Conservation (phyloP, 2,113 vertebrate genomes). For the Etheostoma spectabile region DNA sequence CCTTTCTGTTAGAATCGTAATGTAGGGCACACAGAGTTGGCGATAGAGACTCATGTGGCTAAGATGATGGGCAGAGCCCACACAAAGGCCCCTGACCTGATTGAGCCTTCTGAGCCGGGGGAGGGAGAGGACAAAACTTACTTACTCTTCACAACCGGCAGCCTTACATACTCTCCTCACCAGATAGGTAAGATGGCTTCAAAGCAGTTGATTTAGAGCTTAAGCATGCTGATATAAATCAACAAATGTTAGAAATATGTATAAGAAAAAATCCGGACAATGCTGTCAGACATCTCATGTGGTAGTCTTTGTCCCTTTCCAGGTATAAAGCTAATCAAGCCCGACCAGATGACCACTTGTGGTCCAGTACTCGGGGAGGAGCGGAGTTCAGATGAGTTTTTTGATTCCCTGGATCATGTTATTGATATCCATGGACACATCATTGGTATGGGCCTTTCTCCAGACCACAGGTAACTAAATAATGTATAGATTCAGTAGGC, state of each 20-base stretch:
- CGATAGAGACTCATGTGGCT: slow-evolving; percentile 90
- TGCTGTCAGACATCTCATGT: background rate
- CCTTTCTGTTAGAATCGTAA: slow-evolving; percentile 54
- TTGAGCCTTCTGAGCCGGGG: slow-evolving; percentile 56
- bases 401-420: slow-evolving; percentile 95
- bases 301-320: background rate
- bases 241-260: background rate
- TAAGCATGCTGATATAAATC: background rate
- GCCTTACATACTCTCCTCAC: slow-evolving; percentile 97
- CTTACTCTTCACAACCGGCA: slow-evolving; percentile 96
- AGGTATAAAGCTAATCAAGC: slow-evolving; percentile 96
- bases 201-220: background rate
- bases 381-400: slow-evolving; percentile 92
- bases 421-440: slow-evolving; percentile 97
- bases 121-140: slow-evolving; percentile 88
- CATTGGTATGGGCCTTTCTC: slow-evolving; percentile 97
- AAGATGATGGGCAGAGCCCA: slow-evolving; percentile 86
- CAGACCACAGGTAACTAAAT: slow-evolving; percentile 91
- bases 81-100: slow-evolving; percentile 86
- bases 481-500: background rate
- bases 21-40: slow-evolving; percentile 75
- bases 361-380: slow-evolving; percentile 94
- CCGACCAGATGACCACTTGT: slow-evolving; percentile 95
- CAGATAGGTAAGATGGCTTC: slow-evolving; percentile 89
- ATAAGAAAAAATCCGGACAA: background rate